Conservation (phyloP, 2,888 invertebrate species). For the Caenorhabditis sinica region DNA sequence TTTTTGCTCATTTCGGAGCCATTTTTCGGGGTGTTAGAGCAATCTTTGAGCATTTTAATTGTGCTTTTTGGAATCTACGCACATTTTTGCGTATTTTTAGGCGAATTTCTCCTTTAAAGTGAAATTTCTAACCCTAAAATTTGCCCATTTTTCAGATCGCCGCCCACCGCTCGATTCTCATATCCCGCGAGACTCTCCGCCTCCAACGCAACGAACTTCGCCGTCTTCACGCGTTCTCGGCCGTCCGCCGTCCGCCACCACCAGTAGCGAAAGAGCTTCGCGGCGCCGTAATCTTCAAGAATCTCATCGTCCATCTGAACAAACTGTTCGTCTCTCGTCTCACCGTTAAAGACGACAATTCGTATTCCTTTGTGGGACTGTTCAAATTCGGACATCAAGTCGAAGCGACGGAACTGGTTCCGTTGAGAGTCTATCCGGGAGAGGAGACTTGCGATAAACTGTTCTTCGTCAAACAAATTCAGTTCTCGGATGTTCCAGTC, state of each 20-base stretch:
- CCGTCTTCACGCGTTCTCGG: slow-evolving; percentile 61
- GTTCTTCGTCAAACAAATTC: slow-evolving; percentile 67
- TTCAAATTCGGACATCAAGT: slow-evolving; percentile 73
- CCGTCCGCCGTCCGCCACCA: slow-evolving; percentile 64
- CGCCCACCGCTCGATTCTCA: slow-evolving; percentile 67
- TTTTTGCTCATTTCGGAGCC: no score
- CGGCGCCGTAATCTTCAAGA: slow-evolving; percentile 63
- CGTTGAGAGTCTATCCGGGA: slow-evolving; percentile 49
- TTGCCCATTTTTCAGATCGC: slow-evolving; percentile 31
- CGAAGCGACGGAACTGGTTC: slow-evolving; percentile 72
- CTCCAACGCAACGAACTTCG: slow-evolving; percentile 67
- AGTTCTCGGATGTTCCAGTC: slow-evolving; percentile 73
- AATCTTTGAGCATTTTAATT: no score
- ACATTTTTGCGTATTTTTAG: slow-evolving; percentile 34
- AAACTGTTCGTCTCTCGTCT: slow-evolving; percentile 58
- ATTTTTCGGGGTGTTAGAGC: no score
- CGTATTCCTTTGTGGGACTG: slow-evolving; percentile 70
- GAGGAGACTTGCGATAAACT: slow-evolving; percentile 31
- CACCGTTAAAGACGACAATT: slow-evolving; percentile 51
- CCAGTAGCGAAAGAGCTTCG: slow-evolving; percentile 62
- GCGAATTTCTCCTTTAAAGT: no score
- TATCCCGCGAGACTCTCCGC: slow-evolving; percentile 60
- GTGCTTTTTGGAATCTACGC: no score
- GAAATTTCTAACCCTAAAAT: no score
- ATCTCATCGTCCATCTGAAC: slow-evolving; percentile 66